Evolutionary conservation across 2,797 vertebrate genomes (phyloP).

Genomic region (Hydrolagus colliei): DNA sequence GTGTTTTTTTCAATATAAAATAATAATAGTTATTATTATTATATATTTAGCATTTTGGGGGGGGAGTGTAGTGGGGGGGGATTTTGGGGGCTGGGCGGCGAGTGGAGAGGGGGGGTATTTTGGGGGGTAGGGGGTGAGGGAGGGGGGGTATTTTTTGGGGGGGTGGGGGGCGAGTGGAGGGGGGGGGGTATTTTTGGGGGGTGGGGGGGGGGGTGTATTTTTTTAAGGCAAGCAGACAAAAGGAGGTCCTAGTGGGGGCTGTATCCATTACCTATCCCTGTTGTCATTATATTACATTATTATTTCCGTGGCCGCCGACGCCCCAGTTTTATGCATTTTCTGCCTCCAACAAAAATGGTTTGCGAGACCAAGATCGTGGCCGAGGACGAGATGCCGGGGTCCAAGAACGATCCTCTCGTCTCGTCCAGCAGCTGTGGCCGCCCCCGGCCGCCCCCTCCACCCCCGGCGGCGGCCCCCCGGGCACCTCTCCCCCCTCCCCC

Average conservation of each 20-base stretch:
- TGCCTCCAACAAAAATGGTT: conserved; percentile 92
- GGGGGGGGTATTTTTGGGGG: background rate
- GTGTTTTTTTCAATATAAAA: no score
- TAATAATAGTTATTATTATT: no score
- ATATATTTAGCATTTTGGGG: conserved; percentile 35
- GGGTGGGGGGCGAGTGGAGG: no score
- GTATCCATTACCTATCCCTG: background rate
- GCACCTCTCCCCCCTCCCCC: conserved; percentile 20
- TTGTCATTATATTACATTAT: rapidly evolving
- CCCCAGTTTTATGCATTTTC: conserved; percentile 83
- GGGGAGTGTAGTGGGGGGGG: conserved; percentile 36
- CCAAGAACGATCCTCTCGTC: conserved; percentile 74
- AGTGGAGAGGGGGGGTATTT: background rate
- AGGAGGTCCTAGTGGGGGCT: conserved; percentile 28
- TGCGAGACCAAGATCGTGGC: conserved; percentile 97
- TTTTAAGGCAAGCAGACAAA: no score
- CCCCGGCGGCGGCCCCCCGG: conserved; percentile 36
- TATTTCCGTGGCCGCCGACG: rapidly evolving
- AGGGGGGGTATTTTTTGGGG: background rate
- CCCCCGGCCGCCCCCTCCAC: conserved; percentile 48
- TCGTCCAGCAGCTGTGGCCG: conserved; percentile 75
- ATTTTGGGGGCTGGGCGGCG: background rate
- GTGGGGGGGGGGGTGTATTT: background rate
- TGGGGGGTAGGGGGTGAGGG: background rate
- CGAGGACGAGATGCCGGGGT: conserved; percentile 81